Base-by-base conservation (phyloP, 2,888 invertebrate genomes). In the Rhabditoides inermis region DNA sequence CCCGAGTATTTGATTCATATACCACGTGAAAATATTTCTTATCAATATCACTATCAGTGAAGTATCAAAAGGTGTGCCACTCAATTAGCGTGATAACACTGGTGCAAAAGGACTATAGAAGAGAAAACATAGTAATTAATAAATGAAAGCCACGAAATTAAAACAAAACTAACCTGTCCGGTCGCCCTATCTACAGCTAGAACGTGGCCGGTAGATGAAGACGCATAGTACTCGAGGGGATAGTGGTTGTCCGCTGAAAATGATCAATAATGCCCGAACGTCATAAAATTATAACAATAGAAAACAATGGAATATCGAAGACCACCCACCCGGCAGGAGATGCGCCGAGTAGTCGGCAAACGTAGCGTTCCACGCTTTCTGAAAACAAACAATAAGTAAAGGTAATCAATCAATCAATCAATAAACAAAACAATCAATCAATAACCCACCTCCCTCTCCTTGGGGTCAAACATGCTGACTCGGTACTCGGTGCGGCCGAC, bases 311-410 rank as follows among this genome's bases (percentile, higher is more conserved):
- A 44, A 10, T 22, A 47, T 15, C 3, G 12, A 40, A 26, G 12
- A 35, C 7, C 32, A 30, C 35, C n/a, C n/a, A 84, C 85, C 62
- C 28, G 75, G 68, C 25, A 77, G 71, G 85, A 88, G 60, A 85
- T 85, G 75, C 0, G 80, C 77, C 1, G 91, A 86, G 77, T 95
- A 98, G 79, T 94, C 94, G 73, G 86, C 88, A 80, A 88, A 95
- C 0, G 94, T 94, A 4, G 94, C 88, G 80, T 98, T 95, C 94
- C 94, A 95, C 5, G 63, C 76, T 74, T 86, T 85, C 44, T n/a
- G n/a, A n/a, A n/a, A n/a, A n/a, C n/a, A n/a, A n/a, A n/a, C n/a
- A n/a, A n/a, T n/a, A n/a, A n/a, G n/a, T n/a, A n/a, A n/a, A n/a
- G n/a, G n/a, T n/a, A n/a, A n/a, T n/a, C n/a, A n/a, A n/a, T n/a